phyloP scores from a whole-genome alignment of 1,140 invertebrate genomes.

The Lasioglossum baleicum region DNA sequence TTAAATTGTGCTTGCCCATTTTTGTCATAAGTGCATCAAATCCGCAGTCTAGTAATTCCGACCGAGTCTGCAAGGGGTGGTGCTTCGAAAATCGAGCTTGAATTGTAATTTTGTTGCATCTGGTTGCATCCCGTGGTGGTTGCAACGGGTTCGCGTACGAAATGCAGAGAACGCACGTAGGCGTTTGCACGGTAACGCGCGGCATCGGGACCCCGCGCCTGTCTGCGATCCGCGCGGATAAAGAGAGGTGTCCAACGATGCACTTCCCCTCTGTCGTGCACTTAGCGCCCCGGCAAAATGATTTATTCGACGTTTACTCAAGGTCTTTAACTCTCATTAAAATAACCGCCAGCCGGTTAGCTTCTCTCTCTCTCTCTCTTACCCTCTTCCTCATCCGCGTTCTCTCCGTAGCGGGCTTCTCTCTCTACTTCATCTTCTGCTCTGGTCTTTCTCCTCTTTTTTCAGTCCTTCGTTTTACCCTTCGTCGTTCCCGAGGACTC shows the following conservation, averaged over 20 bases:
- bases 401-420: not conserved
- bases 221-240: conserved; percentile 48
- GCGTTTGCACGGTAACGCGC: conserved; percentile 2
- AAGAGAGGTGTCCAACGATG: conserved; percentile 53
- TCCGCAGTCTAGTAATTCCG: too few species aligned
- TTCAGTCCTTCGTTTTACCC: conserved; percentile 14
- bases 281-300: conserved; percentile 69
- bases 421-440: not conserved
- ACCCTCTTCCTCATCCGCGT: conserved; percentile 14
- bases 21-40: too few species aligned
- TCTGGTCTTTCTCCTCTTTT: not conserved
- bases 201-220: not conserved
- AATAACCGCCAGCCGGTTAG: conserved; percentile 69
- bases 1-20: too few species aligned
- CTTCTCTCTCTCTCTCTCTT: not conserved
- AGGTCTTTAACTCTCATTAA: conserved; percentile 76
- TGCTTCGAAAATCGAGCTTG: too few species aligned
- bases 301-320: conserved; percentile 77
- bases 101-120: too few species aligned
- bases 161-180: conserved; percentile 6
- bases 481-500: conserved; percentile 1
- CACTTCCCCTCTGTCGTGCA: conserved; percentile 45
- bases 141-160: too few species aligned
- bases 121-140: too few species aligned
- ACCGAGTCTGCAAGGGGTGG: too few species aligned